A percentile compares a stretch with the other conserved stretches of the same genome.
These are phyloP conservation scores for Latheticus oryzae DNA, from an alignment of 2,888 invertebrate species.

Conservation along the genomic window DNA sequence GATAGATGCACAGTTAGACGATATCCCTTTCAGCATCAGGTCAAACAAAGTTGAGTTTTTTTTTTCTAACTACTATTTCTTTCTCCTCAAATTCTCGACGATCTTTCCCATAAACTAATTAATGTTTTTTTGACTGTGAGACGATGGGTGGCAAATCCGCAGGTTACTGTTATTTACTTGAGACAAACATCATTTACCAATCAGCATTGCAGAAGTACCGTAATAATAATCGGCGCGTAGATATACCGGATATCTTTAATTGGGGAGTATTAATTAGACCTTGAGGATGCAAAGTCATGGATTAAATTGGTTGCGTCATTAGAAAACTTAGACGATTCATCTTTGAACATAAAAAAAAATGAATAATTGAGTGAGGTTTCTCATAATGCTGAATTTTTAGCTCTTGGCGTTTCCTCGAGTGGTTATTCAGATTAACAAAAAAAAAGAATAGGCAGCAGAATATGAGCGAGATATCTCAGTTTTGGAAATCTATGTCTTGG, in stretches of 20 bases:
- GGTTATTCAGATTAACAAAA: no score
- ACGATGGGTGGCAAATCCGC: constrained; percentile 2
- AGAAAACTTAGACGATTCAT: no score
- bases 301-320: constrained; percentile 37
- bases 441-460: no score
- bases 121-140: no score
- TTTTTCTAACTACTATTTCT: no score
- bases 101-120: constrained; percentile 24
- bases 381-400: no score
- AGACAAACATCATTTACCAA: constrained; percentile 31
- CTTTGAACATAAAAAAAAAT: no score
- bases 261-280: constrained; percentile 38
- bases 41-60: constrained; percentile 8
- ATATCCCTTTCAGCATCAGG: constrained; percentile 16
- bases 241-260: constrained; percentile 42
- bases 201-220: constrained; percentile 35
- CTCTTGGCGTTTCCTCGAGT: no score
- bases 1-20: constrained; percentile 17
- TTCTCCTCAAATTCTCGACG: no score
- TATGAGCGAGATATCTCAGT: no score
- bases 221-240: constrained; percentile 38
- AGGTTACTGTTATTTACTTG: constrained; percentile 26
- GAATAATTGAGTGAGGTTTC: no score
- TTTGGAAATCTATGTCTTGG: no score
- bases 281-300: constrained; percentile 35